Evolutionary conservation across 1,140 invertebrate species (phyloP).

Genomic region (Triops longicaudatus): DNA sequence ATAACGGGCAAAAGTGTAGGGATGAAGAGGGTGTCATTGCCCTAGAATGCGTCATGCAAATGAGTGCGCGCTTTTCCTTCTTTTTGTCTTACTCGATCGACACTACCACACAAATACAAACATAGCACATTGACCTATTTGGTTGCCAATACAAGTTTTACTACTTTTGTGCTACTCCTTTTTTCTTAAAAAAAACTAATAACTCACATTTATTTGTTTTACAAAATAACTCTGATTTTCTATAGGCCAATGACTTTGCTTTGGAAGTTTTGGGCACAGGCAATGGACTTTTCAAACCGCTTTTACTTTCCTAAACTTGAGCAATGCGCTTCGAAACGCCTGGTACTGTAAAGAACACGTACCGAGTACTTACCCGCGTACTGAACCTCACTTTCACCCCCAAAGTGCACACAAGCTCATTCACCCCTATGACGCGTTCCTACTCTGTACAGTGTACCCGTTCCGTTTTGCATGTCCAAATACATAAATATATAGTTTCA

Average conservation of each 20-base stretch:
- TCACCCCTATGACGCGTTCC: background rate
- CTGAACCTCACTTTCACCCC: conserved; percentile 4
- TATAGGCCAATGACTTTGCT: background rate
- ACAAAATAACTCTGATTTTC: background rate
- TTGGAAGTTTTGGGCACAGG: background rate
- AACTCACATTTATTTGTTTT: background rate
- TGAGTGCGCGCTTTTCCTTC: background rate
- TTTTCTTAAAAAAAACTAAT: background rate
- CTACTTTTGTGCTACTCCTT: background rate
- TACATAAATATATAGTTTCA: background rate
- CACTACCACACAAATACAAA: background rate
- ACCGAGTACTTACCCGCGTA: background rate
- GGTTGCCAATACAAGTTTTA: background rate
- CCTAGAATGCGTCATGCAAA: conserved; percentile 11
- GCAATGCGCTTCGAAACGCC: background rate
- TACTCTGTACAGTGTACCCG: background rate
- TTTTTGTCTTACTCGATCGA: background rate
- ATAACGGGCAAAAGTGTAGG: background rate
- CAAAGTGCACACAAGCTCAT: background rate
- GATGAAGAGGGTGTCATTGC: conserved; percentile 14
- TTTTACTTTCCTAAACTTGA: background rate
- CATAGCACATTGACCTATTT: conserved; percentile 9
- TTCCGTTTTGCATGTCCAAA: too few species aligned
- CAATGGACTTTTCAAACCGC: background rate
- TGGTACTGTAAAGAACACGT: background rate